phyloP scores from a whole-genome alignment of 1,140 invertebrate species.

The Drosophila repleta region DNA sequence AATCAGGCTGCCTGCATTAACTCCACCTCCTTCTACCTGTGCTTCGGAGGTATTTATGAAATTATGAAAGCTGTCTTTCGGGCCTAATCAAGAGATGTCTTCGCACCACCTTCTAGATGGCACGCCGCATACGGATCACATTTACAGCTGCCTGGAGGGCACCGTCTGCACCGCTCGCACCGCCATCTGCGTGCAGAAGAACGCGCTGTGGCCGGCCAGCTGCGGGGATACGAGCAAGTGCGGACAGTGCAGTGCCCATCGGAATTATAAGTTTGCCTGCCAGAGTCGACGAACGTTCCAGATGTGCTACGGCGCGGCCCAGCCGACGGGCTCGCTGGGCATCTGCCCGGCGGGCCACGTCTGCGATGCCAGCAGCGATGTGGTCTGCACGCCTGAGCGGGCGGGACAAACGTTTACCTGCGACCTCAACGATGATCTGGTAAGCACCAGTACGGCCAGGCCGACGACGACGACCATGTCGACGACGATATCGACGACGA shows the following conservation, averaged over 20 bases:
- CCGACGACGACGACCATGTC: constrained; percentile 4
- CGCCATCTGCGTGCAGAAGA: constrained; percentile 74
- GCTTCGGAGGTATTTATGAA: constrained; percentile 65
- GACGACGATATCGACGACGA: constrained; percentile 1
- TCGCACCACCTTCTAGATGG: constrained; percentile 33
- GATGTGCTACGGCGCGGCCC: constrained; percentile 75
- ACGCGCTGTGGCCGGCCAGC: constrained; percentile 61
- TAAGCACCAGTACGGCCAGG: constrained; percentile 30
- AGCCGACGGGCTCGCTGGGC: constrained; percentile 58
- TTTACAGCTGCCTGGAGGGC: constrained; percentile 69
- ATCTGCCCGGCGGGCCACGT: constrained; percentile 62
- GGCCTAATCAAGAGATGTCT: background rate
- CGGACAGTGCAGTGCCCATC: constrained; percentile 70
- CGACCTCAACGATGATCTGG: constrained; percentile 59
- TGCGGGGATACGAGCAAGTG: constrained; percentile 73
- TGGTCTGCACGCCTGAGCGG: constrained; percentile 53
- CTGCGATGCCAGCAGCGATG: constrained; percentile 67
- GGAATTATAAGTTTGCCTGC: constrained; percentile 73
- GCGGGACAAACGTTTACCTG: constrained; percentile 47
- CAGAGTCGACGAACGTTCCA: constrained; percentile 69
- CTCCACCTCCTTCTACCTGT: constrained; percentile 75
- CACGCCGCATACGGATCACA: constrained; percentile 45
- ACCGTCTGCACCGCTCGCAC: constrained; percentile 66
- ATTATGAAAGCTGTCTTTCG: too few relatives aligned
- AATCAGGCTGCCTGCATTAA: constrained; percentile 77